phyloP scores from a whole-genome alignment of 2,113 vertebrate genomes.

The Tragelaphus strepsiceros region DNA sequence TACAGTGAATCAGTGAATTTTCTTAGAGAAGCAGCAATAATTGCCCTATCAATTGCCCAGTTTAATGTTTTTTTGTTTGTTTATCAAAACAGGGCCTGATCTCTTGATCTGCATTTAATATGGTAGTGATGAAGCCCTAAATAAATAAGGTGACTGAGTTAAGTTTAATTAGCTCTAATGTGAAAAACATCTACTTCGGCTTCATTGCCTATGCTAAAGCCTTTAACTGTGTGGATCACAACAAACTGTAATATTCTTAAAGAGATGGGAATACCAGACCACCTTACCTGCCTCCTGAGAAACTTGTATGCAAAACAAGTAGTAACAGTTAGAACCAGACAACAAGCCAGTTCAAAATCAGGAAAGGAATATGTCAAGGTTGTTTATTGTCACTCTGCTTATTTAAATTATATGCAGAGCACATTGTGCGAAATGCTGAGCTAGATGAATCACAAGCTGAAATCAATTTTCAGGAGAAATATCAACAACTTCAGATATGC shows the following conservation, averaged over 20 bases:
- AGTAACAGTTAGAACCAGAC: neutral
- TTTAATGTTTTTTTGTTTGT: neutral
- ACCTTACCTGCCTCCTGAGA: neutral
- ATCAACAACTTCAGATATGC: neutral
- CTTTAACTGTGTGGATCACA: neutral
- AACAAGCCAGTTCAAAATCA: neutral
- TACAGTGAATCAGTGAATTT: constrained; percentile 29
- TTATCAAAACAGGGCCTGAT: neutral
- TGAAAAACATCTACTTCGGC: neutral
- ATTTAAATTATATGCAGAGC: neutral
- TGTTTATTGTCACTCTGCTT: neutral
- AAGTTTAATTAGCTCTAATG: neutral
- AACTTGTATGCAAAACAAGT: neutral
- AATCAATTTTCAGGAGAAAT: neutral
- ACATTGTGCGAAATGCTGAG: neutral
- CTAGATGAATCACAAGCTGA: neutral
- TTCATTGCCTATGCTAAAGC: neutral
- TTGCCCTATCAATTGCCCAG: neutral
- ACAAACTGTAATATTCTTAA: neutral
- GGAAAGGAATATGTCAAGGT: neutral
- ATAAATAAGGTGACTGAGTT: neutral
- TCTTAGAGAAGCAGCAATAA: neutral
- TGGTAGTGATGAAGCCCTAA: neutral
- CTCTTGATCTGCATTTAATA: neutral
- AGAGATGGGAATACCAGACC: neutral